Conservation (phyloP, 2,888 invertebrate genomes). For the Ichneumoninae sp. region DNA sequence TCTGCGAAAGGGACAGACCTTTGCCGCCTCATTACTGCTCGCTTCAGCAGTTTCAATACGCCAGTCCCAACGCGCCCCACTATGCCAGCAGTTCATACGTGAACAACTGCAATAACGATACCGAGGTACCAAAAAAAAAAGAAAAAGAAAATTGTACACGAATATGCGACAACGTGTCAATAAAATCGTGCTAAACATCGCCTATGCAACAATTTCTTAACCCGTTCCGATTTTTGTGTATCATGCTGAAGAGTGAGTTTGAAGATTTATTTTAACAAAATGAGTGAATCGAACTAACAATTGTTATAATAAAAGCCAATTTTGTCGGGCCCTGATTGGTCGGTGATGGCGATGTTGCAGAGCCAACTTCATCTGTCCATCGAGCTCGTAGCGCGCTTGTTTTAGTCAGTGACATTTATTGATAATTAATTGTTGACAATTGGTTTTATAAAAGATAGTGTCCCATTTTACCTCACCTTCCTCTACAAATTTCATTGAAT, state of each 20-base stretch:
- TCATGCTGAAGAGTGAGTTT: background rate
- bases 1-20: slow-evolving; percentile 70
- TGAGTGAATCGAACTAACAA: slow-evolving; percentile 2
- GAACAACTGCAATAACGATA: slow-evolving; percentile 76
- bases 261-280: background rate
- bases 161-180: background rate
- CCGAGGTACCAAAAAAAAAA: slow-evolving; percentile 75
- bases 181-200: slow-evolving; percentile 5
- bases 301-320: background rate
- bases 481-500: background rate
- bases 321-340: background rate
- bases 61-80: slow-evolving; percentile 55
- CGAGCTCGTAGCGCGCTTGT: background rate
- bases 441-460: background rate
- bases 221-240: background rate
- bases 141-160: slow-evolving; percentile 1
- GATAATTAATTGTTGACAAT: background rate
- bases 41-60: slow-evolving; percentile 76
- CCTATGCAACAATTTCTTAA: background rate
- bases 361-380: background rate
- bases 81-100: slow-evolving; percentile 75
- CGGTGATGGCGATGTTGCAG: too few relatives aligned
- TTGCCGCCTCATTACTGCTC: slow-evolving; percentile 74
- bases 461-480: background rate
- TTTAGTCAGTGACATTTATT: background rate